Percentiles rank a stretch among this genome's conserved stretches.
These are phyloP conservation scores for Umimayanthus kanabou DNA, from an alignment of 92 coral and sea anemone species.

Conservation along the genomic window DNA sequence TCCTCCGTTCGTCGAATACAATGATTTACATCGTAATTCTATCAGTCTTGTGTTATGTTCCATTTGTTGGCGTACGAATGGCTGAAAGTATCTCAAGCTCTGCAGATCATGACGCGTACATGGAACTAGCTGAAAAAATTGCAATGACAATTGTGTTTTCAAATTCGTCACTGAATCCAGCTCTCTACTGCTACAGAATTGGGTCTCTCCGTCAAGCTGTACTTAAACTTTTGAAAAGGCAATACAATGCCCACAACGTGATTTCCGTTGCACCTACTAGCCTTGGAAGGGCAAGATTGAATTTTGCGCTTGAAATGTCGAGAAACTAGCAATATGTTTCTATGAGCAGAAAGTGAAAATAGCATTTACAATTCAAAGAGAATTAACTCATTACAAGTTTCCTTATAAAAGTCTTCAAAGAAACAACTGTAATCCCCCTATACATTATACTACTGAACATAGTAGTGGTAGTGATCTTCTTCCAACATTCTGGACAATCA, in stretches of 20 bases:
- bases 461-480: no score
- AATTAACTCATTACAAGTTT: no score
- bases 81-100: slow-evolving; percentile 7
- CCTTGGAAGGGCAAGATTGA: background rate
- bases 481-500: no score
- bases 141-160: slow-evolving; percentile 44
- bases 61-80: slow-evolving; percentile 23
- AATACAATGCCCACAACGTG: background rate
- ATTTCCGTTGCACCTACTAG: background rate
- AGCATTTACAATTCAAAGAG: no score
- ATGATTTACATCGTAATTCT: slow-evolving; percentile 25
- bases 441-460: no score
- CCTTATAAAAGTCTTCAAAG: no score
- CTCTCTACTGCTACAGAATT: slow-evolving; percentile 30
- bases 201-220: slow-evolving; percentile 15
- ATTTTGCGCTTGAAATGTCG: background rate
- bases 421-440: no score
- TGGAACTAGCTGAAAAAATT: slow-evolving; percentile 28
- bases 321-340: no score
- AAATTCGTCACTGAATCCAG: slow-evolving; percentile 12
- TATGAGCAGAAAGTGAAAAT: no score
- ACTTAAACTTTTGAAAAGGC: slow-evolving; percentile 2
- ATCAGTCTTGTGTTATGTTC: slow-evolving; percentile 31
- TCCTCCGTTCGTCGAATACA: slow-evolving; percentile 25
- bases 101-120: background rate